phyloP scores from a whole-genome alignment of 2,888 invertebrate genomes.

The Raillietiella orientalis region DNA sequence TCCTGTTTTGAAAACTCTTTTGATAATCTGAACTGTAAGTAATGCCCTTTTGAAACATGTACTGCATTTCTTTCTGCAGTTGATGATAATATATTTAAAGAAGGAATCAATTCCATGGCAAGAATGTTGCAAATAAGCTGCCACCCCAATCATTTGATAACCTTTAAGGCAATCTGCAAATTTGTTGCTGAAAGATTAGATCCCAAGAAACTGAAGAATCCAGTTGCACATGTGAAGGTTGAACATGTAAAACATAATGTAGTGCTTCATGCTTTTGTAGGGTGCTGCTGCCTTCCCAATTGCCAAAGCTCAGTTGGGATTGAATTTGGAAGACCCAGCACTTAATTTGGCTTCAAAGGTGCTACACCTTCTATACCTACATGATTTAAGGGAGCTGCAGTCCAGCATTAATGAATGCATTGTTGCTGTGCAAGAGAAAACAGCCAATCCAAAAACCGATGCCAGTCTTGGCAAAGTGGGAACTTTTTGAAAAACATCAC shows the following conservation, averaged over 20 bases:
- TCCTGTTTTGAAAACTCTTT: conserved; percentile 8
- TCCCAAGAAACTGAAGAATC: conserved; percentile 21
- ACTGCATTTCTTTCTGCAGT: conserved; percentile 19
- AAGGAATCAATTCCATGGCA: conserved; percentile 44
- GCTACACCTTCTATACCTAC: conserved; percentile 42
- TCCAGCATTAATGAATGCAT: conserved; percentile 78
- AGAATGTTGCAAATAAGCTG: conserved; percentile 39
- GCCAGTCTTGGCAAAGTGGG: conserved; percentile 79
- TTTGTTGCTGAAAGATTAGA: conserved; percentile 24
- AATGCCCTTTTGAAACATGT: conserved; percentile 5
- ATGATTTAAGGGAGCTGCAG: conserved; percentile 53
- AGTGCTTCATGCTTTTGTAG: no score
- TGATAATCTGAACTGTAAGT: conserved; percentile 56
- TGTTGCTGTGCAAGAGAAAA: conserved; percentile 62
- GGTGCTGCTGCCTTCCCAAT: no score
- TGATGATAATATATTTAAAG: conserved; percentile 42
- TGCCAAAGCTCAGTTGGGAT: conserved; percentile 28
- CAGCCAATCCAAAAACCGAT: conserved; percentile 89
- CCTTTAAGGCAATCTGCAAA: conserved; percentile 30
- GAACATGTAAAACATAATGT: background rate
- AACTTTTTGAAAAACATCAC: no score
- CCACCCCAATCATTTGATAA: conserved; percentile 44
- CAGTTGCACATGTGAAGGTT: conserved; percentile 15
- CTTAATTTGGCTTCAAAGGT: conserved; percentile 39
- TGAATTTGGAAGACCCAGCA: conserved; percentile 24